A percentile compares a stretch with the other conserved stretches of the same genome.
Evolutionary conservation across 2,113 vertebrate genomes (phyloP).

Genomic region (Mus musculus): DNA sequence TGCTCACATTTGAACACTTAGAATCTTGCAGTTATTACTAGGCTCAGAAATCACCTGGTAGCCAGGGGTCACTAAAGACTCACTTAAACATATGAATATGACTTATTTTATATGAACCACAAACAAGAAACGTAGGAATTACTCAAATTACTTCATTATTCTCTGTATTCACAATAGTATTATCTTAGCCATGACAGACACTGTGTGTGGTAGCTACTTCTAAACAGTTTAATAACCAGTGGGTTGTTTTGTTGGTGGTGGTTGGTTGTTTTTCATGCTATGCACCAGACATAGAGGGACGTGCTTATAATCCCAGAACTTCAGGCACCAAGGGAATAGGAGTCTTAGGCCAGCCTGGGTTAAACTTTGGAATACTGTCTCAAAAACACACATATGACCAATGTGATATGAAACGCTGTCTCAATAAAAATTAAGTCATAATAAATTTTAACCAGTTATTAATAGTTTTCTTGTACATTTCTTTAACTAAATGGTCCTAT

Average conservation of each 20-base stretch:
- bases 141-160: slow-evolving; percentile 1
- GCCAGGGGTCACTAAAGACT: not conserved
- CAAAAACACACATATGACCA: not conserved
- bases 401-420: not conserved
- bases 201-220: not conserved
- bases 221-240: not conserved
- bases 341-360: not conserved
- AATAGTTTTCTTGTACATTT: not conserved
- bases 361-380: not conserved
- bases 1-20: not conserved
- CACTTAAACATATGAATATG: not conserved
- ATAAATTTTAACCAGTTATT: not conserved
- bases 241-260: not conserved
- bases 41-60: not conserved
- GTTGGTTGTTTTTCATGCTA: not conserved
- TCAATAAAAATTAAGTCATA: not conserved
- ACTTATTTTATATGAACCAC: not conserved
- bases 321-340: not conserved
- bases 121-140: not conserved
- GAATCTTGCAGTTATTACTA: not conserved
- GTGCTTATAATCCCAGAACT: not conserved
- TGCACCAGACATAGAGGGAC: not conserved
- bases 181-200: slow-evolving; percentile 3
- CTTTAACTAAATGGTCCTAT: not conserved
- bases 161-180: not conserved